These are phyloP conservation scores for Eulemur rubriventer DNA, from an alignment of 2,797 vertebrate genomes.

Conservation along the genomic window DNA sequence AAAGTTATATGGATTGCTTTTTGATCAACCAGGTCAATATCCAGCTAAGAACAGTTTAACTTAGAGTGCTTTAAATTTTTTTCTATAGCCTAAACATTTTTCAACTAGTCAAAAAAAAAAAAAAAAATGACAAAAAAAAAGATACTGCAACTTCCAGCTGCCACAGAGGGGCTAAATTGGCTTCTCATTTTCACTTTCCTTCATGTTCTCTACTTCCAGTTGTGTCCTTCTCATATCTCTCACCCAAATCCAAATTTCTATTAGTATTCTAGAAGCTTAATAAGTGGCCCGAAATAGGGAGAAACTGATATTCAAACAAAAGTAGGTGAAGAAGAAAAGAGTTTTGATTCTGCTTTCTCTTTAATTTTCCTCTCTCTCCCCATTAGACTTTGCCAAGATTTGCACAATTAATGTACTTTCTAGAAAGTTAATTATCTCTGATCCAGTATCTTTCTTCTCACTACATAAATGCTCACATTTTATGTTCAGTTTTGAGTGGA, in stretches of 20 bases:
- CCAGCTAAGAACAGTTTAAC: neutral
- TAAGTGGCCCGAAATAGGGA: neutral
- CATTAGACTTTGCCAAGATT: neutral
- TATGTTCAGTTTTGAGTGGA: neutral
- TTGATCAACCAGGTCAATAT: neutral
- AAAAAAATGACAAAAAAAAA: neutral
- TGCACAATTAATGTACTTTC: neutral
- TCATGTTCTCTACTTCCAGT: fast-evolving
- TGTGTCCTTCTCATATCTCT: neutral
- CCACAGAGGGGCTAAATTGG: neutral
- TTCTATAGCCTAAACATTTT: neutral
- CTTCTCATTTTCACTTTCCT: neutral
- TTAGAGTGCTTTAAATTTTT: neutral
- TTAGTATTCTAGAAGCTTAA: neutral
- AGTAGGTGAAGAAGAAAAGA: neutral
- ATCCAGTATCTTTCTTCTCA: neutral
- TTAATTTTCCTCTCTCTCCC: neutral
- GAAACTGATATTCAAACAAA: neutral
- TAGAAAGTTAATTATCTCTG: neutral
- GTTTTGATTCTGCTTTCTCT: neutral
- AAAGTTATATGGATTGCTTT: neutral
- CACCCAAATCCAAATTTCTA: neutral
- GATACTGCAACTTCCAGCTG: neutral
- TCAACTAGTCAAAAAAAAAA: neutral
- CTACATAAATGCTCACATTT: neutral